These are phyloP conservation scores for Sebastes vulpes DNA, from an alignment of 2,797 vertebrate species.

Conservation along the genomic window DNA sequence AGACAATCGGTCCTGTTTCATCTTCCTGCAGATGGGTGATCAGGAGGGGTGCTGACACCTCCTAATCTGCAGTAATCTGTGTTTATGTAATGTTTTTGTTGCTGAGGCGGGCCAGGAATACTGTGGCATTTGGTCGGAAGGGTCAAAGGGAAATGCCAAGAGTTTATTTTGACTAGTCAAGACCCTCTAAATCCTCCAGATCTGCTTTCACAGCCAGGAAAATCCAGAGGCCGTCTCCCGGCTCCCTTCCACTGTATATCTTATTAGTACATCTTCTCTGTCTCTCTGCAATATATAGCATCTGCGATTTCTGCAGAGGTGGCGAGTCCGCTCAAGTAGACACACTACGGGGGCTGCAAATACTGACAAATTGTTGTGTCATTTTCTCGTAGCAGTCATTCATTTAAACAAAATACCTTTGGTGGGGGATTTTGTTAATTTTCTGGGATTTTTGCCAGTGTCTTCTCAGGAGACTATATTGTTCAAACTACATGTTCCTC, in stretches of 20 bases:
- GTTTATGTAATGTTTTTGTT: slow-evolving; percentile 73
- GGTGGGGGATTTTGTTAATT: slow-evolving; percentile 18
- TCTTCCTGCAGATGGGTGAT: slow-evolving; percentile 30
- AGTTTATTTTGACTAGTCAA: slow-evolving; percentile 72
- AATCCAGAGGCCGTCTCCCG: slow-evolving; percentile 8
- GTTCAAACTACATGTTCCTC: slow-evolving; percentile 7
- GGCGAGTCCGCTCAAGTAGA: slow-evolving; percentile 14
- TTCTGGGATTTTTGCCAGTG: slow-evolving; percentile 12
- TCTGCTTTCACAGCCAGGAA: slow-evolving; percentile 50
- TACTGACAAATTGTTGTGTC: slow-evolving; percentile 39
- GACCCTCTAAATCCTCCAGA: slow-evolving; percentile 41
- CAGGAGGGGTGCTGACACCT: slow-evolving; percentile 43
- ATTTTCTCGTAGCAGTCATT: slow-evolving; percentile 41
- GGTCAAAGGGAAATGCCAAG: slow-evolving; percentile 46
- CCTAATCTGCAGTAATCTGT: slow-evolving; percentile 76
- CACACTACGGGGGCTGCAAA: slow-evolving; percentile 31
- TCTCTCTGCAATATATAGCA: background rate
- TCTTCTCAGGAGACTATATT: slow-evolving; percentile 14
- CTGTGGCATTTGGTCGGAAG: slow-evolving; percentile 48
- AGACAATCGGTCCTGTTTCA: background rate
- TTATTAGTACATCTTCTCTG: slow-evolving; percentile 30
- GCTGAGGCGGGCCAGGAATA: slow-evolving; percentile 47
- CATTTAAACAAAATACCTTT: slow-evolving; percentile 33
- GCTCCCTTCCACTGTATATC: slow-evolving; percentile 13
- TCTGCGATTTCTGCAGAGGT: slow-evolving; percentile 26